Evolutionary conservation across 2,113 vertebrate species (phyloP).

Genomic region (Zosterops japonicus): DNA sequence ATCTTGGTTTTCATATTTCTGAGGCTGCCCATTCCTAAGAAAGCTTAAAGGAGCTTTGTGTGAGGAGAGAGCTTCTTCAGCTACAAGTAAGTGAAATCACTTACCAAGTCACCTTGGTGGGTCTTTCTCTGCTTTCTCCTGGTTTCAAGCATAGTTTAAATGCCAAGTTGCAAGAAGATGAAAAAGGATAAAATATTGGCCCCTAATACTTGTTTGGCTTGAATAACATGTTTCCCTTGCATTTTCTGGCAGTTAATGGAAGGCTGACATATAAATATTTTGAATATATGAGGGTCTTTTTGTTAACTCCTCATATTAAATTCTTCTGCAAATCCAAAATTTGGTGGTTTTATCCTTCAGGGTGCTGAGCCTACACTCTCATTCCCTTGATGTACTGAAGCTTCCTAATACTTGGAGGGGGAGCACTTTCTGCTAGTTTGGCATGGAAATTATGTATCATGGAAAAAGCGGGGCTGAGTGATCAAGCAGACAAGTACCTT

Average conservation of each 20-base stretch:
- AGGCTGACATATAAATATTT: neutral
- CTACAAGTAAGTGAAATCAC: neutral
- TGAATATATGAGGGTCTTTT: neutral
- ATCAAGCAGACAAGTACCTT: neutral
- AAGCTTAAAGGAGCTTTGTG: neutral
- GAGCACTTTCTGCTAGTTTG: neutral
- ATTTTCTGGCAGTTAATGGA: neutral
- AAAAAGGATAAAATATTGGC: neutral
- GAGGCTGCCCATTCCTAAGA: neutral
- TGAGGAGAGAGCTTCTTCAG: neutral
- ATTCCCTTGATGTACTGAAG: accelerated
- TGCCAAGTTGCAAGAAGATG: neutral
- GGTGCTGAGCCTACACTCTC: neutral
- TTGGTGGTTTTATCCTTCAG: neutral
- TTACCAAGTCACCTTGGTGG: neutral
- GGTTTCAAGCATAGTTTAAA: neutral
- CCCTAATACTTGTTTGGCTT: neutral
- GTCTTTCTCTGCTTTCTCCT: neutral
- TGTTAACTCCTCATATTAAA: neutral
- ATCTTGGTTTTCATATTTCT: neutral
- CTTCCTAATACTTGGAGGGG: neutral
- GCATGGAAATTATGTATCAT: neutral
- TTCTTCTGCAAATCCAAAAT: neutral
- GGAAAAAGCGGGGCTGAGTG: neutral
- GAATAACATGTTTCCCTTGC: neutral